phyloP scores from a whole-genome alignment of 37 sponge, comb jelly and placozoan species.

The Petrosia ficiformis region DNA sequence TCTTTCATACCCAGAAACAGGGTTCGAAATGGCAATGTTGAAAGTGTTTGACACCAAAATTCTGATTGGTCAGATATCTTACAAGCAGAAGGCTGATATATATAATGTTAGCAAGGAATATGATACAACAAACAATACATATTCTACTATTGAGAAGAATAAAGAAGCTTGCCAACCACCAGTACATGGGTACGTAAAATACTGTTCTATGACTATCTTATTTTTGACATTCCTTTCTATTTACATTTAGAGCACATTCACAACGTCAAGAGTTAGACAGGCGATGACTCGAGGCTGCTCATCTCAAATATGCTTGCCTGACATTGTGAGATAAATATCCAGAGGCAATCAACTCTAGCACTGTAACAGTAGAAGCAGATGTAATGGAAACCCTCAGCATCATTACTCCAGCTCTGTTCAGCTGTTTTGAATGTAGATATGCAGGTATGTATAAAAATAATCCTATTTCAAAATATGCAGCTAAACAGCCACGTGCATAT shows the following conservation, averaged over 20 bases:
- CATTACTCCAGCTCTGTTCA: too few relatives aligned
- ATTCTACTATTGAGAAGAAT: background rate
- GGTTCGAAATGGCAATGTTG: constrained; percentile 4
- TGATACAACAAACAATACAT: constrained; percentile 1
- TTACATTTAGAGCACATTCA: background rate
- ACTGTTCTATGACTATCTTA: too few relatives aligned
- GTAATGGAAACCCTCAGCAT: too few relatives aligned
- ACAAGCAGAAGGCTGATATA: constrained; percentile 27
- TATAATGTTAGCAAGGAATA: constrained; percentile 5
- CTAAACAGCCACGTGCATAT: too few relatives aligned
- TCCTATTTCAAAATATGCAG: too few relatives aligned
- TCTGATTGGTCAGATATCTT: constrained; percentile 19
- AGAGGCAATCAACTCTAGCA: background rate
- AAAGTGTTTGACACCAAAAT: constrained; percentile 6
- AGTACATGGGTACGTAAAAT: background rate
- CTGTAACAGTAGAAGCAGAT: too few relatives aligned
- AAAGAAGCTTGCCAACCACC: background rate
- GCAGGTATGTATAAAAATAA: too few relatives aligned
- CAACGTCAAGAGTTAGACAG: background rate
- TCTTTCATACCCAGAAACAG: constrained; percentile 7
- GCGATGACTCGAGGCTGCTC: background rate
- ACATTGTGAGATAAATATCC: background rate
- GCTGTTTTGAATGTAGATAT: too few relatives aligned
- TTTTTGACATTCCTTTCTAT: too few relatives aligned
- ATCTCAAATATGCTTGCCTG: constrained; percentile 4